A percentile compares a stretch with the other conserved stretches of the same genome.
These are phyloP conservation scores for Mamestra configurata DNA, from an alignment of 1,140 invertebrate genomes.

Conservation along the genomic window DNA sequence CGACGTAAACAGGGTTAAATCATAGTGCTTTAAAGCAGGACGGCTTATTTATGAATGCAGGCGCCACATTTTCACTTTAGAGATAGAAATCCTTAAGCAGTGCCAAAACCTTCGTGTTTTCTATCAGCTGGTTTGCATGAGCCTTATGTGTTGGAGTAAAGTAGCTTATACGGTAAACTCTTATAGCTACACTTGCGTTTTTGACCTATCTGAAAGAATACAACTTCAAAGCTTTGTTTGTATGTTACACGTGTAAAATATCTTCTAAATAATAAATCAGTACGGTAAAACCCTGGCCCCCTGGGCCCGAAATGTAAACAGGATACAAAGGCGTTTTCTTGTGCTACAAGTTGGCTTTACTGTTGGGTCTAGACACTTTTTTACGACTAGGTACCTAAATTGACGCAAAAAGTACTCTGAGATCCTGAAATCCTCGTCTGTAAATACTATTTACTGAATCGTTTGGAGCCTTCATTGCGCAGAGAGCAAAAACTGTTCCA, in stretches of 20 bases:
- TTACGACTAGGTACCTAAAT: not conserved
- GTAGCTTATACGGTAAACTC: not conserved
- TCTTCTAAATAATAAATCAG: constrained; percentile 1
- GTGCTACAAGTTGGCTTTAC: not conserved
- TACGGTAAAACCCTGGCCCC: not conserved
- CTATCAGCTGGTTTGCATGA: not conserved
- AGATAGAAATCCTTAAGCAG: not conserved
- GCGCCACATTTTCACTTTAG: not conserved
- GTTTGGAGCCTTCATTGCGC: too few relatives aligned
- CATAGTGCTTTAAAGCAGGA: not conserved
- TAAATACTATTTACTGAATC: too few relatives aligned
- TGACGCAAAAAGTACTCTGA: not conserved
- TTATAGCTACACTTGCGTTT: too few relatives aligned
- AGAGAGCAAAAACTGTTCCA: not conserved
- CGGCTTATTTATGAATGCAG: not conserved
- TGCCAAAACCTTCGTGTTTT: not conserved
- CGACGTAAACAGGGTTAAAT: constrained; percentile 4
- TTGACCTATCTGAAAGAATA: not conserved
- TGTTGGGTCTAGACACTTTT: constrained; percentile 5
- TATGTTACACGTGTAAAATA: not conserved
- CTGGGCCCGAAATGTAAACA: not conserved
- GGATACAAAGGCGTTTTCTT: not conserved
- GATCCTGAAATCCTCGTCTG: too few relatives aligned
- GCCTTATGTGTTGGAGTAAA: not conserved
- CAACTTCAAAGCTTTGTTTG: not conserved